Conservation (phyloP, 2,113 vertebrate species). For the Pterocles gutturalis region DNA sequence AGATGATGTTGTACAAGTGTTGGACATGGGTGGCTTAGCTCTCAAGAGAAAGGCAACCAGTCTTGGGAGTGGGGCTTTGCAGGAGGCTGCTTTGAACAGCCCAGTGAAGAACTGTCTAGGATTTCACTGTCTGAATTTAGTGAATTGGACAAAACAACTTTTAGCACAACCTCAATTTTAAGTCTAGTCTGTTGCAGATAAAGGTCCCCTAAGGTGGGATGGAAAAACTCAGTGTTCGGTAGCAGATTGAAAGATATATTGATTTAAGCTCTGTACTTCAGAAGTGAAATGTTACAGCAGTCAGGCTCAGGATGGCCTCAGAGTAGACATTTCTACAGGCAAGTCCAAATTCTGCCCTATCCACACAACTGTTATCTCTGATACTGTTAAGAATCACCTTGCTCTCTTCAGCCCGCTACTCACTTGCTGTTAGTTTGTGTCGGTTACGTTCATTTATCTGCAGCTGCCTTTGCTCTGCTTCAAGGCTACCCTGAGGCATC, state of each 20-base stretch:
- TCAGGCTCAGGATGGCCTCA: background rate
- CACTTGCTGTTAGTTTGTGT: background rate
- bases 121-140: background rate
- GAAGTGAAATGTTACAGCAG: background rate
- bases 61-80: background rate
- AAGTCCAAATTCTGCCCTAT: background rate
- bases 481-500: constrained; percentile 62
- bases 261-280: background rate
- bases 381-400: background rate
- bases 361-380: background rate
- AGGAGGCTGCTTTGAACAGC: background rate
- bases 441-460: constrained; percentile 46
- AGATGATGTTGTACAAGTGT: background rate
- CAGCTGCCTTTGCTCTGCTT: constrained; percentile 38
- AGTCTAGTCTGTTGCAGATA: background rate
- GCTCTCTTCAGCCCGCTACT: background rate
- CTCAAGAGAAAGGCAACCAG: background rate
- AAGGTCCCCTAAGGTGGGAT: background rate
- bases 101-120: background rate
- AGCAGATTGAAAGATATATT: background rate
- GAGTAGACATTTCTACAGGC: background rate
- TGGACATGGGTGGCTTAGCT: background rate
- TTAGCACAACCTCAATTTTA: background rate
- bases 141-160: background rate
- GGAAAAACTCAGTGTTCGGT: background rate